A percentile compares a stretch with the other conserved stretches of the same genome.
Evolutionary conservation across 37 sponge, comb jelly and placozoan genomes (phyloP).

Genomic region (Halisarca cf. caerulea): DNA sequence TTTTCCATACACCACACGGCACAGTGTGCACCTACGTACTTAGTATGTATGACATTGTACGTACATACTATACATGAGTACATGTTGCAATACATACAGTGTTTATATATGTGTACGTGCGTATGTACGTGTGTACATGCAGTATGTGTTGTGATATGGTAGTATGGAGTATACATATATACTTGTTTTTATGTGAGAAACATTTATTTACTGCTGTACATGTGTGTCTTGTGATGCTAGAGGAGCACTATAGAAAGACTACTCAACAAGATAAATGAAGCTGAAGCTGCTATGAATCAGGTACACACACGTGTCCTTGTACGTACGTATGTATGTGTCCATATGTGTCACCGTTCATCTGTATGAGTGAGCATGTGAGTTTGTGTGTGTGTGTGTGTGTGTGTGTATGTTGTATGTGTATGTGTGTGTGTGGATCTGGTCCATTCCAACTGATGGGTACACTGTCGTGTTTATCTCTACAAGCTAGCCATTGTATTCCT

Average conservation of each 20-base stretch:
- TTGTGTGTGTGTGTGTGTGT: neutral
- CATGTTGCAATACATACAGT: neutral
- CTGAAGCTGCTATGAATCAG: constrained; percentile 14
- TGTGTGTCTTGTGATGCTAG: neutral
- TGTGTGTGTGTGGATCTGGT: neutral
- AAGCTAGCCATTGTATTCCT: neutral
- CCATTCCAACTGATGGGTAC: neutral
- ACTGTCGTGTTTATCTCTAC: neutral
- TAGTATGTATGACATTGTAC: too few relatives aligned
- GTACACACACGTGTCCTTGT: neutral
- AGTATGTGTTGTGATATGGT: too few relatives aligned
- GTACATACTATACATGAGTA: neutral
- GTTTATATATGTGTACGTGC: neutral
- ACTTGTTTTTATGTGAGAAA: too few relatives aligned
- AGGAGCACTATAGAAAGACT: constrained; percentile 3
- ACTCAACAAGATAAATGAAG: constrained; percentile 20
- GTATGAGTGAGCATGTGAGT: neutral
- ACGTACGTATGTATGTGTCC: constrained; percentile 6
- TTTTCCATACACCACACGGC: too few relatives aligned
- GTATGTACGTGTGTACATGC: too few relatives aligned
- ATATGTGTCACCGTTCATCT: neutral
- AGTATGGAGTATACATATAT: too few relatives aligned
- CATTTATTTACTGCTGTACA: neutral
- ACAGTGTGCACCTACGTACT: too few relatives aligned
- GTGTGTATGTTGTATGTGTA: neutral